Evolutionary conservation across 2,797 vertebrate species (phyloP), one percentile per base, ranked within the genome.

Genomic region (Sebastes umbrosus): DNA sequence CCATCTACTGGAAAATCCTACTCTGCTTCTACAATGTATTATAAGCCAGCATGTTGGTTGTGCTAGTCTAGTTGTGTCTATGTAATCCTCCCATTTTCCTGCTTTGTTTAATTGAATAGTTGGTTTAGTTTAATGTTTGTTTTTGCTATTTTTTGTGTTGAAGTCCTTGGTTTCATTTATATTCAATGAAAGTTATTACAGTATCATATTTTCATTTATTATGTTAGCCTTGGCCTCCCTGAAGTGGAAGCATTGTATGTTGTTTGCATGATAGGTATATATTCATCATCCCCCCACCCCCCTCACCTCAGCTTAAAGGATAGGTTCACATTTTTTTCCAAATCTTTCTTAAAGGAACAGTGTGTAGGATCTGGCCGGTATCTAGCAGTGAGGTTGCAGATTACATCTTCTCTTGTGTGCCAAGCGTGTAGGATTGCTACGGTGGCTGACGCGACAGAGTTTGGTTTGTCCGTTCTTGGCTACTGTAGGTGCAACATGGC

Each of bases 1-100:
- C 94, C 93, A 94, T 92, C 94, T 95, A 87, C 87, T 93, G 93
- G 94, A 63, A 24, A 31, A 55, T 18, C 11, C 3, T 2, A 8
- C 16, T 24, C 11, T 24, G 27, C 27, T 16, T 9, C 58, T 29
- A 31, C 29, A 20, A 32, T 60, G 59, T 65, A 10, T 34, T 63
- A 11, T 16, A 65, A 9, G 0, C 12, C 4, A 43, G 24, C 31
- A 34, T 63, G 31, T 63, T 63, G 5, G 20, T n/a, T 16, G 34
- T 16, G 63, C 13, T 65, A 24, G 29, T 32, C 18, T 4, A n/a
- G 14, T 43, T 25, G 34, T 43, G 34, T 0, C 20, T 7, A 50
- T 50, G 39, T 29, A 43, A 46, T 29, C 25, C 16, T 64, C 12
- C 32, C 34, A 39, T 39, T 39, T 65, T 18, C 18, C 36, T 39